phyloP scores from a whole-genome alignment of 1,140 invertebrate species.

The Venturia canescens region DNA sequence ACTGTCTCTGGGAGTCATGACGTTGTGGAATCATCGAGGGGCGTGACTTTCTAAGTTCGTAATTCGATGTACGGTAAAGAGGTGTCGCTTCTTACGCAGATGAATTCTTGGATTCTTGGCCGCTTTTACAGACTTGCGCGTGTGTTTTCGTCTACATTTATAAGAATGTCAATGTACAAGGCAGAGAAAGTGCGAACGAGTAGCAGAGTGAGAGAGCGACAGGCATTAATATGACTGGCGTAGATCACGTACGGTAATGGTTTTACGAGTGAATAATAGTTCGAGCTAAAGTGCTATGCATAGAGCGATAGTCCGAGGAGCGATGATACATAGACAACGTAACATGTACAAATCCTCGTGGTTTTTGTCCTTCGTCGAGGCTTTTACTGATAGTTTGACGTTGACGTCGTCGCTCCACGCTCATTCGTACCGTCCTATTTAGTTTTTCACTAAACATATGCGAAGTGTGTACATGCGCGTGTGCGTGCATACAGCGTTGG shows the following conservation, averaged over 20 bases:
- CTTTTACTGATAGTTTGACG: not conserved
- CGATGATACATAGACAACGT: not conserved
- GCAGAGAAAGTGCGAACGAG: not conserved
- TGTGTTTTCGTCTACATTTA: not conserved
- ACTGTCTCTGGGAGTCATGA: no score
- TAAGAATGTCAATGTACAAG: not conserved
- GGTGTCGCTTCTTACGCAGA: not conserved
- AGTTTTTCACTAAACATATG: conserved; percentile 31
- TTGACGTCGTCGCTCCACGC: not conserved
- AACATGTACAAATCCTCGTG: not conserved
- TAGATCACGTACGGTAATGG: conserved; percentile 29
- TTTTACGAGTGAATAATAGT: conserved; percentile 35
- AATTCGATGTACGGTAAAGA: not conserved
- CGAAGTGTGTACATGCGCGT: not conserved
- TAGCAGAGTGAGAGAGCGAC: not conserved
- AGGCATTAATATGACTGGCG: conserved; percentile 13
- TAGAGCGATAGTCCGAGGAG: not conserved
- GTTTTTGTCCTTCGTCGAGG: conserved; percentile 21
- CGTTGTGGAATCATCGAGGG: no score
- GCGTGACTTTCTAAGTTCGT: not conserved
- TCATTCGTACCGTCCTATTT: not conserved
- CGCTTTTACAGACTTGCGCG: conserved; percentile 5
- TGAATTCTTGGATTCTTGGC: not conserved
- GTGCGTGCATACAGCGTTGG: conserved; percentile 30
- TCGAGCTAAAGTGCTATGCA: conserved; percentile 15